A percentile compares a stretch with the other conserved stretches of the same genome.
These are phyloP conservation scores for Coregonus clupeaformis DNA, from an alignment of 2,113 vertebrate genomes.

Conservation along the genomic window DNA sequence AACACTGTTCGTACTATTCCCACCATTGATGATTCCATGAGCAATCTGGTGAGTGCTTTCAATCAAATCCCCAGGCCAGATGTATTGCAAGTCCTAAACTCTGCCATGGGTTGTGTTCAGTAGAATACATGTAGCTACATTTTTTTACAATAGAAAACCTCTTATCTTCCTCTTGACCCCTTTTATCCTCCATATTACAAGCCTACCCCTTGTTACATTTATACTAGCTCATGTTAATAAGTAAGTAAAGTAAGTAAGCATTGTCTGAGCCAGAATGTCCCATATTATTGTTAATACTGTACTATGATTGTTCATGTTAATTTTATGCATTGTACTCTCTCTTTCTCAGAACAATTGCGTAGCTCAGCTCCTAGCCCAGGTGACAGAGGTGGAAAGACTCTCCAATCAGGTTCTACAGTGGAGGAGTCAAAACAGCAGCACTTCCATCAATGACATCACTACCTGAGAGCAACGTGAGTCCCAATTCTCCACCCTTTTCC, in stretches of 20 bases:
- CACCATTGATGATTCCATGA: slow-evolving; percentile 55
- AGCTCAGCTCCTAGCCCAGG: slow-evolving; percentile 70
- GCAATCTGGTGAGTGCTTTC: slow-evolving; percentile 79
- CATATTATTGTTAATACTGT: too few species aligned
- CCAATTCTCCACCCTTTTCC: neutral
- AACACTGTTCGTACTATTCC: slow-evolving; percentile 67
- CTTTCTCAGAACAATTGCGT: slow-evolving; percentile 73
- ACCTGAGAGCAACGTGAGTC: neutral
- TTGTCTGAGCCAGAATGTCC: too few species aligned
- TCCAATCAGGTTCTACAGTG: slow-evolving; percentile 78
- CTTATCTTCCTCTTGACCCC: too few species aligned
- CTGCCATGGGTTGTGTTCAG: neutral
- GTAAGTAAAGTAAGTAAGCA: too few species aligned
- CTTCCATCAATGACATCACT: neutral
- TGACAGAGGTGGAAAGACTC: slow-evolving; percentile 76
- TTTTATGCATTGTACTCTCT: neutral
- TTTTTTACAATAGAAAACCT: too few species aligned
- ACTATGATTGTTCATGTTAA: neutral
- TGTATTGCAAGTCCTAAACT: neutral
- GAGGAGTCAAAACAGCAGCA: slow-evolving; percentile 62
- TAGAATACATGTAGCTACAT: too few species aligned
- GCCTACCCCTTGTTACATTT: too few species aligned
- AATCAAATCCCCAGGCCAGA: neutral
- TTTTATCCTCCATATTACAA: too few species aligned
- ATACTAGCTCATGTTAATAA: too few species aligned